Conservation (phyloP, 1,140 invertebrate genomes). For the Drosophila azteca region DNA sequence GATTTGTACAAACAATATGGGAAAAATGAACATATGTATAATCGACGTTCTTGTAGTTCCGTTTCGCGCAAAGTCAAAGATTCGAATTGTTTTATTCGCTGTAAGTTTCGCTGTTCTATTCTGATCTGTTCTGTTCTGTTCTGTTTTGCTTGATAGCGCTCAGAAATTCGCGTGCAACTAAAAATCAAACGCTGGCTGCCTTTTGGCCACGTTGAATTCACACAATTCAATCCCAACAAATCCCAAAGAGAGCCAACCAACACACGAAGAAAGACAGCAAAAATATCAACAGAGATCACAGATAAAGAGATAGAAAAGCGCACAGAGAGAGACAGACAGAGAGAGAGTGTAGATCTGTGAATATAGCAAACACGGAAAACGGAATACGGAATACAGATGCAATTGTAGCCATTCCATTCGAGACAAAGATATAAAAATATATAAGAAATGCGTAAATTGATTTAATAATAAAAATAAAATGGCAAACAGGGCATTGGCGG, state of each 20-base stretch:
- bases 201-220: constrained; percentile 65
- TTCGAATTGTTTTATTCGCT: constrained; percentile 52
- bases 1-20: constrained; percentile 77
- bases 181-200: constrained; percentile 77
- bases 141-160: constrained; percentile 56
- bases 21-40: constrained; percentile 81
- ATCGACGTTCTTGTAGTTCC: constrained; percentile 61
- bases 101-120: constrained; percentile 24
- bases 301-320: constrained; percentile 27
- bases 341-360: too few relatives aligned
- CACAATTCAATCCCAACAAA: constrained; percentile 26
- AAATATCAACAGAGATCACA: constrained; percentile 31
- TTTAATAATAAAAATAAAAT: constrained; percentile 78
- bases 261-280: constrained; percentile 43
- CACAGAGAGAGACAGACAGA: neutral
- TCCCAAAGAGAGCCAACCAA: constrained; percentile 32
- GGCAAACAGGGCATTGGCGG: constrained; percentile 53
- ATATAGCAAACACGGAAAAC: neutral
- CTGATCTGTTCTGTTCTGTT: too few relatives aligned
- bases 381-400: constrained; percentile 18
- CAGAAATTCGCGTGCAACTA: constrained; percentile 80
- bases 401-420: constrained; percentile 28
- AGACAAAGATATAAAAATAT: constrained; percentile 78
- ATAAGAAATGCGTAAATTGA: constrained; percentile 76
- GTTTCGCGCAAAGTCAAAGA: constrained; percentile 18